Base-by-base conservation (phyloP, 1,140 invertebrate genomes). In the Galleria mellonella region DNA sequence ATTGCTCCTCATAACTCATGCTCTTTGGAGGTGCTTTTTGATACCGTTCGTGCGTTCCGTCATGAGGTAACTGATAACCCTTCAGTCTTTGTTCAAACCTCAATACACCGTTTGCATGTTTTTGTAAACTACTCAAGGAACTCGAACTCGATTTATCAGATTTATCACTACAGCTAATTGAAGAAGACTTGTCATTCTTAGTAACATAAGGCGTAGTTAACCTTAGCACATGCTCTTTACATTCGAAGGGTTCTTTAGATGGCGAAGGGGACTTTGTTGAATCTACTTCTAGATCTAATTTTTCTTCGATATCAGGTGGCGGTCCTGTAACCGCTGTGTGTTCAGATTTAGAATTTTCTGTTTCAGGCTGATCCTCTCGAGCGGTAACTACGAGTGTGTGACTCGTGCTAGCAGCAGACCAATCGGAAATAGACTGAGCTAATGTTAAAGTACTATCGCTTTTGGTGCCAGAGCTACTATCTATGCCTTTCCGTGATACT, bases 401-500 rank as follows among this genome's bases (percentile, higher is more conserved):
- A 68, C 89, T 89, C 7, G 88, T 89, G 30, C 89, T 89, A 0
- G 88, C 89, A n/a, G n/a, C 17, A 8, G 89, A 89, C 89, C 89
- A 90, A 47, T 90, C 89, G 11, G 89, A 89, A 52, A 89, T 89
- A 7, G 88, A 89, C 36, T 89, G 89, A 17, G 88, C 89, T 61
- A 90, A 56, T 0, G 89, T 90, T 39, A 89, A 55, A 9, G 89
- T 90, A 30, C 89, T 90, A 61, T 90, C 89, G 58, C 89, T 90
- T 60, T 90, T 89, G 10, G 89, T 89, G 7, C 88, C 88, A 5
- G 89, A 90, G 46, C 88, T 87, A 62, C 81, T 83, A 55, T 87
- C 83, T 6, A 84, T 55, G 4, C 72, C 67, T 65, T 86, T 87
- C 49, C 75, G 74, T 4, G 86, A 87, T 41, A 82, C 64, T 15